These are phyloP conservation scores for Sebastes aleutianus DNA, from an alignment of 2,797 vertebrate species.

Conservation along the genomic window DNA sequence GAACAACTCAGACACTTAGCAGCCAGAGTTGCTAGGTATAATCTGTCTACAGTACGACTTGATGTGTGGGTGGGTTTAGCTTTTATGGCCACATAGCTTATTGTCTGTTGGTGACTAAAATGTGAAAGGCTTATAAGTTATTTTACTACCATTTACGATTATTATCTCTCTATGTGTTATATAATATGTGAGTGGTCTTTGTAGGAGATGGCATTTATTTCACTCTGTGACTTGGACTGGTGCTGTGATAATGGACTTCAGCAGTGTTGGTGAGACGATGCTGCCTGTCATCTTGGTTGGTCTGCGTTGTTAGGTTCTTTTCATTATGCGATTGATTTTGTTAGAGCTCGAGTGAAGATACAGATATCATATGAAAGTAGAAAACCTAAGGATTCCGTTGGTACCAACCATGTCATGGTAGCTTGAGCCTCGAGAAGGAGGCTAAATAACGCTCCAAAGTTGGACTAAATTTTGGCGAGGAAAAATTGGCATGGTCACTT, in stretches of 20 bases:
- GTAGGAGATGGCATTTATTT: not conserved
- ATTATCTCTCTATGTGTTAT: not conserved
- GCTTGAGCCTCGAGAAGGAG: too few species aligned
- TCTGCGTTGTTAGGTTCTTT: not conserved
- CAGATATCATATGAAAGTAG: too few species aligned
- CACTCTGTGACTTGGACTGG: not conserved
- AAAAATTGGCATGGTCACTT: too few species aligned
- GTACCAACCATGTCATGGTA: too few species aligned
- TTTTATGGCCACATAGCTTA: not conserved
- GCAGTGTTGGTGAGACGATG: not conserved
- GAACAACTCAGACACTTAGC: not conserved
- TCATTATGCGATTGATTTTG: not conserved
- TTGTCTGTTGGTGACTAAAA: not conserved
- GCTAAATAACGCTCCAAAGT: too few species aligned
- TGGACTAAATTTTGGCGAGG: too few species aligned
- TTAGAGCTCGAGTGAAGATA: not conserved
- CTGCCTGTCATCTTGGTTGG: not conserved
- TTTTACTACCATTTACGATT: not conserved
- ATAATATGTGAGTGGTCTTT: not conserved
- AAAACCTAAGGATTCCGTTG: too few species aligned
- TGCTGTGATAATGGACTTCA: not conserved
- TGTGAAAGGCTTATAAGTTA: not conserved
- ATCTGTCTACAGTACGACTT: not conserved
- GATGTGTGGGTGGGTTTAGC: not conserved
- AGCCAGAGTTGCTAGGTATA: too few species aligned